Conservation (phyloP, 2,113 vertebrate genomes). For the Zosterops borbonicus region DNA sequence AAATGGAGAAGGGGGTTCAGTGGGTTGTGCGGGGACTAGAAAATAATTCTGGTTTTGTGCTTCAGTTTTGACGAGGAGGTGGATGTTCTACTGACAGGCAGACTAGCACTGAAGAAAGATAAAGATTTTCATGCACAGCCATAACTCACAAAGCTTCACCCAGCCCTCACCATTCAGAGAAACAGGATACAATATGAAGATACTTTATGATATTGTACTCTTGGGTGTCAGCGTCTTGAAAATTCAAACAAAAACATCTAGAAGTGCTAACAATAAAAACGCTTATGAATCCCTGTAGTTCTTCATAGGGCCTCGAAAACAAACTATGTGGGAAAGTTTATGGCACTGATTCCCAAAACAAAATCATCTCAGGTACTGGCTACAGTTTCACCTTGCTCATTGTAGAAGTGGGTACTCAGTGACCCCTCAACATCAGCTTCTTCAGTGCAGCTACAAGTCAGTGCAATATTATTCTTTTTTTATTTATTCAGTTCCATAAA, state of each 20-base stretch:
- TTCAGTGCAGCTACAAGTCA: neutral
- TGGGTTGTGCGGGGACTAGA: neutral
- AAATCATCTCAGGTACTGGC: neutral
- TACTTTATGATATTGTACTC: neutral
- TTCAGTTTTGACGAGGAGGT: neutral
- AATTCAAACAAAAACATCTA: neutral
- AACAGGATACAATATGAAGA: neutral
- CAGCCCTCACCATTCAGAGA: neutral
- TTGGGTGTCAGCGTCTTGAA: neutral
- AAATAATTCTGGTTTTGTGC: neutral
- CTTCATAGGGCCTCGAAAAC: neutral
- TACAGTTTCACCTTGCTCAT: neutral
- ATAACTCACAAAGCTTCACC: neutral
- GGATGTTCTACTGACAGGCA: neutral
- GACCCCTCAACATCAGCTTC: neutral
- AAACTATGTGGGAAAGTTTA: neutral
- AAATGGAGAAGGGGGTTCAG: neutral
- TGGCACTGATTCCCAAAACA: neutral
- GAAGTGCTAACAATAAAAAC: neutral
- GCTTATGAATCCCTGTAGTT: neutral
- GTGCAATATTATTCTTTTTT: neutral
- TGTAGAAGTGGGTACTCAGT: neutral
- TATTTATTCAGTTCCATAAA: neutral
- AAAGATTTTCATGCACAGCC: neutral
- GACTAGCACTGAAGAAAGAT: neutral